Evolutionary conservation across 2,113 vertebrate species (phyloP).

Genomic region (Tragelaphus scriptus): DNA sequence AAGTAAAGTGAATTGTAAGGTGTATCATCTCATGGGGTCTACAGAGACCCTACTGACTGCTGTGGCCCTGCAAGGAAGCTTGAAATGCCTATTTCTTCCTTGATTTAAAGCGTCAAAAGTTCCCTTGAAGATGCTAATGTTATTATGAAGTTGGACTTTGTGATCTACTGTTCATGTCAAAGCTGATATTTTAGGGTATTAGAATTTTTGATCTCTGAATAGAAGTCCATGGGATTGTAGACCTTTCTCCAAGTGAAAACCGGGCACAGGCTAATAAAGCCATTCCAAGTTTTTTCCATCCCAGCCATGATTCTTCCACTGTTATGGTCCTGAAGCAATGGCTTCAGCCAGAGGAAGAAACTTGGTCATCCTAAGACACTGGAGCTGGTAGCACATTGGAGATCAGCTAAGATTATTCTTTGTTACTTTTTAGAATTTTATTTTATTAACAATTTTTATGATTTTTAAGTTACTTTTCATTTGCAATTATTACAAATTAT

Average conservation of each 20-base stretch:
- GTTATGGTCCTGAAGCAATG: neutral
- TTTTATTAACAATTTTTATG: neutral
- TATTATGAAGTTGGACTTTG: neutral
- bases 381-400: neutral
- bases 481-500: neutral
- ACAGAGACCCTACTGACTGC: neutral
- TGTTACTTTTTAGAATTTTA: neutral
- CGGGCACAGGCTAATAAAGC: neutral
- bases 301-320: accelerated
- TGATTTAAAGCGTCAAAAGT: neutral
- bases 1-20: neutral
- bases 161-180: neutral
- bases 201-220: neutral
- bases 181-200: neutral
- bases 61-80: neutral
- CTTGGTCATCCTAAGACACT: neutral
- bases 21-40: neutral
- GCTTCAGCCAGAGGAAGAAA: neutral
- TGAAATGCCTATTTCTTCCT: neutral
- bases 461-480: neutral
- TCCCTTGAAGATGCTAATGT: neutral
- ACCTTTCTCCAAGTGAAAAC: neutral
- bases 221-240: neutral
- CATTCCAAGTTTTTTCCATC: neutral
- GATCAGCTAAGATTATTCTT: neutral